Conservation (phyloP, 2,113 vertebrate genomes). For the Trinectes maculatus region DNA sequence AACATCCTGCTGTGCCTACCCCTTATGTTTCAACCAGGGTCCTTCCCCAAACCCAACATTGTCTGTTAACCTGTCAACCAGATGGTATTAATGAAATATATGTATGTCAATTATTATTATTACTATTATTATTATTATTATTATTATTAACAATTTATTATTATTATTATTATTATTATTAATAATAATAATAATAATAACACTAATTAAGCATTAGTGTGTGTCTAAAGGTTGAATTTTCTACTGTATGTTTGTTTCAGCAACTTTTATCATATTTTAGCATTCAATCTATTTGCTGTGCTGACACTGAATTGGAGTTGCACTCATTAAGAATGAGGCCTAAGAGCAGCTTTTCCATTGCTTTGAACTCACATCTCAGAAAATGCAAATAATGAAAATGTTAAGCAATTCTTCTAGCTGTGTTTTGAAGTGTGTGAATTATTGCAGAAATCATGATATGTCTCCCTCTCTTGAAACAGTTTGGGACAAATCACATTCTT, state of each 20-base stretch:
- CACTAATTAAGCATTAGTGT: too few species aligned
- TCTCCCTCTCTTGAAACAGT: constrained; percentile 21
- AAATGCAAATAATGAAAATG: constrained; percentile 19
- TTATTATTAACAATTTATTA: too few species aligned
- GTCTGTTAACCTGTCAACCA: constrained; percentile 40
- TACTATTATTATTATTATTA: too few species aligned
- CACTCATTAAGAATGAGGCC: constrained; percentile 19
- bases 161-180: too few species aligned
- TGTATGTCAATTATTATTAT: too few species aligned
- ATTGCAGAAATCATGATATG: constrained; percentile 10
- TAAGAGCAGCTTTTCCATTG: constrained; percentile 2
- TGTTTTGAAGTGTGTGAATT: constrained; percentile 33
- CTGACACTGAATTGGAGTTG: constrained; percentile 9
- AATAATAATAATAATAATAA: too few species aligned
- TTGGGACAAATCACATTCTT: constrained; percentile 4
- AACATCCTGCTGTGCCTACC: too few species aligned
- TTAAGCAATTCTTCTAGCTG: constrained; percentile 1
- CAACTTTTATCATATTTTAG: constrained; percentile 4
- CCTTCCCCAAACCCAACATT: constrained; percentile 14
- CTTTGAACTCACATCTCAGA: constrained; percentile 31
- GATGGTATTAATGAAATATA: too few species aligned
- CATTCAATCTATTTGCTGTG: constrained; percentile 8
- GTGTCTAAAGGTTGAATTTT: too few species aligned
- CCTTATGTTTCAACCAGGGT: too few species aligned
- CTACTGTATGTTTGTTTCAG: too few species aligned